Conservation (phyloP, 2,888 invertebrate species). For the Halocaridina rubra region DNA sequence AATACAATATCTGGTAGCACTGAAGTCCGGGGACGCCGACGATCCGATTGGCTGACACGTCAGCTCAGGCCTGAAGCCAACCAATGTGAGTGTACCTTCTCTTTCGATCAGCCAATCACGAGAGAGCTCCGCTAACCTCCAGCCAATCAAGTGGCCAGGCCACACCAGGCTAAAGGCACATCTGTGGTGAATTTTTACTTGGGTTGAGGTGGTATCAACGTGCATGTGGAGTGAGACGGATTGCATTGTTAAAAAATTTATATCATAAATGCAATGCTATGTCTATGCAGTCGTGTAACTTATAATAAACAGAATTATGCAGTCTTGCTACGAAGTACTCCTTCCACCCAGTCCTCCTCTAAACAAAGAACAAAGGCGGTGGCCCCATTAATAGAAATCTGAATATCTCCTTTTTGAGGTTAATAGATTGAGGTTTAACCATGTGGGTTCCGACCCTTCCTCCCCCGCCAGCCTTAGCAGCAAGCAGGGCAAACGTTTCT, state of each 20-base stretch:
- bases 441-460: neutral
- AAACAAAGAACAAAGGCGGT: slow-evolving; percentile 44
- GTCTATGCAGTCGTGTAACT: no score
- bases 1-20: slow-evolving; percentile 47
- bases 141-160: slow-evolving; percentile 51
- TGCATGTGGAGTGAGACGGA: slow-evolving; percentile 54
- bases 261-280: no score
- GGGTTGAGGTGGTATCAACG: slow-evolving; percentile 39
- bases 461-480: slow-evolving; percentile 30
- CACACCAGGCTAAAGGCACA: slow-evolving; percentile 62
- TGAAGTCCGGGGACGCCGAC: slow-evolving; percentile 50
- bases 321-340: neutral
- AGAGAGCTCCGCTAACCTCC: slow-evolving; percentile 34
- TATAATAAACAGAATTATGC: slow-evolving; percentile 43
- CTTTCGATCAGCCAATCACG: slow-evolving; percentile 44
- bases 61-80: slow-evolving; percentile 44
- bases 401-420: slow-evolving; percentile 32
- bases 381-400: slow-evolving; percentile 42
- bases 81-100: slow-evolving; percentile 32
- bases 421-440: slow-evolving; percentile 25
- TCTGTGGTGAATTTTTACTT: slow-evolving; percentile 64
- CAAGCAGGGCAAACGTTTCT: slow-evolving; percentile 56
- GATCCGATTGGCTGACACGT: slow-evolving; percentile 40
- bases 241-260: slow-evolving; percentile 57
- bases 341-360: slow-evolving; percentile 9